phyloP scores from a whole-genome alignment of 2,888 invertebrate genomes.

The Sesia apiformis region DNA sequence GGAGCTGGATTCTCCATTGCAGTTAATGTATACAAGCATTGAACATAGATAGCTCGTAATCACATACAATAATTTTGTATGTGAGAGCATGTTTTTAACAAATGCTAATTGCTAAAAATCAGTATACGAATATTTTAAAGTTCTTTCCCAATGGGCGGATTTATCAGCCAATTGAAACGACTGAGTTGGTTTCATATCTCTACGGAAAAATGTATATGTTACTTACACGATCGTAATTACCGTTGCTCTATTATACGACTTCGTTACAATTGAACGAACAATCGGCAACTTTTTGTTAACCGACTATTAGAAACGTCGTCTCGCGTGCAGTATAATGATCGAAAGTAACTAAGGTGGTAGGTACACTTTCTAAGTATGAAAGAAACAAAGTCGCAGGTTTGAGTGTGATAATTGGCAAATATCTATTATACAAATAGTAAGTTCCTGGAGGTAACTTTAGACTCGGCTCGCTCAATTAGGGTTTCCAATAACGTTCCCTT shows the following conservation, averaged over 20 bases:
- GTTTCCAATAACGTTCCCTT: conserved; percentile 34
- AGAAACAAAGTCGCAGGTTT: conserved; percentile 27
- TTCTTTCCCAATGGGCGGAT: no score
- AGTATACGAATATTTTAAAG: no score
- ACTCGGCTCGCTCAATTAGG: conserved; percentile 31
- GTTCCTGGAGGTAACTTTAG: conserved; percentile 3
- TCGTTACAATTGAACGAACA: conserved; percentile 35
- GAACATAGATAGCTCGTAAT: conserved; percentile 10
- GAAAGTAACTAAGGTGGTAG: conserved; percentile 38
- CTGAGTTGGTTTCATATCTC: background rate
- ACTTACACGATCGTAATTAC: conserved; percentile 32
- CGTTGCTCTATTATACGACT: conserved; percentile 31
- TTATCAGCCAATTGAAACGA: background rate
- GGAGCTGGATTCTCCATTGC: conserved; percentile 1
- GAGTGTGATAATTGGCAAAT: conserved; percentile 36
- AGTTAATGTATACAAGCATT: conserved; percentile 7
- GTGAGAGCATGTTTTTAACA: no score
- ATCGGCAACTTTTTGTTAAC: conserved; percentile 27
- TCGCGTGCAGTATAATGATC: conserved; percentile 38
- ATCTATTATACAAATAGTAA: conserved; percentile 8
- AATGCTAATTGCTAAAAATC: no score
- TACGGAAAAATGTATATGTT: background rate
- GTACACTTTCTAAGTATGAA: conserved; percentile 33
- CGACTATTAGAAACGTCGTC: conserved; percentile 16
- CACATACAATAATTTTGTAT: conserved; percentile 1